These are phyloP conservation scores for Plemyria rubiginata DNA, from an alignment of 2,888 invertebrate genomes.

Conservation along the genomic window DNA sequence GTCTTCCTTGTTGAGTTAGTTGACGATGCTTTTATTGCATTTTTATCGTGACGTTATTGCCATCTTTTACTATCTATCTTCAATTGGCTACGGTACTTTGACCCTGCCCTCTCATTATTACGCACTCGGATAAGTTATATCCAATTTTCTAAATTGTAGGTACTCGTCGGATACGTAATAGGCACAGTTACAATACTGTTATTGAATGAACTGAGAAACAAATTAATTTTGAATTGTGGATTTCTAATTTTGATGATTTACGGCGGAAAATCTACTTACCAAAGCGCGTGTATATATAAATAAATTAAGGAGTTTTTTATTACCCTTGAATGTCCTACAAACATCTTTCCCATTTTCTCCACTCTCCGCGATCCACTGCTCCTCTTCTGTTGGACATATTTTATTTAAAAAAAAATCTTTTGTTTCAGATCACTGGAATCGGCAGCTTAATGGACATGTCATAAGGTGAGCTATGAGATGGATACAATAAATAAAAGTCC, in stretches of 20 bases:
- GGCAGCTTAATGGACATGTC: slow-evolving; percentile 62
- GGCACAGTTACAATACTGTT: not conserved
- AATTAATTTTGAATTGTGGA: not conserved
- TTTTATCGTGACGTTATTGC: slow-evolving; percentile 56
- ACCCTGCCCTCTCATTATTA: slow-evolving; percentile 22
- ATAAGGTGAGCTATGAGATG: slow-evolving; percentile 55
- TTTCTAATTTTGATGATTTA: too few species aligned
- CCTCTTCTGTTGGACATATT: too few species aligned
- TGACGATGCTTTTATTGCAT: slow-evolving; percentile 63
- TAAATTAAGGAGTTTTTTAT: too few species aligned
- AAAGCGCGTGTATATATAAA: not conserved
- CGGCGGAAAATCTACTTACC: not conserved
- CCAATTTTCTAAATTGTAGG: slow-evolving; percentile 30
- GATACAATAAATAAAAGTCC: not conserved
- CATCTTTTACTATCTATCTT: slow-evolving; percentile 40
- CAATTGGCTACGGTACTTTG: slow-evolving; percentile 37
- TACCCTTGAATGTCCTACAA: too few species aligned
- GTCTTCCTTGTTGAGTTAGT: slow-evolving; percentile 61
- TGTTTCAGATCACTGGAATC: slow-evolving; percentile 59
- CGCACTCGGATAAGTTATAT: slow-evolving; percentile 18
- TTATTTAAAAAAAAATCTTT: not conserved
- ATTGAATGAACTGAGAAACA: slow-evolving; percentile 4
- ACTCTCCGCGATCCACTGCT: too few species aligned
- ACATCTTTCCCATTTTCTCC: too few species aligned
- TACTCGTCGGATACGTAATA: slow-evolving; percentile 14